Evolutionary conservation across 1,140 invertebrate species (phyloP).

Genomic region (Leucophenga varia): DNA sequence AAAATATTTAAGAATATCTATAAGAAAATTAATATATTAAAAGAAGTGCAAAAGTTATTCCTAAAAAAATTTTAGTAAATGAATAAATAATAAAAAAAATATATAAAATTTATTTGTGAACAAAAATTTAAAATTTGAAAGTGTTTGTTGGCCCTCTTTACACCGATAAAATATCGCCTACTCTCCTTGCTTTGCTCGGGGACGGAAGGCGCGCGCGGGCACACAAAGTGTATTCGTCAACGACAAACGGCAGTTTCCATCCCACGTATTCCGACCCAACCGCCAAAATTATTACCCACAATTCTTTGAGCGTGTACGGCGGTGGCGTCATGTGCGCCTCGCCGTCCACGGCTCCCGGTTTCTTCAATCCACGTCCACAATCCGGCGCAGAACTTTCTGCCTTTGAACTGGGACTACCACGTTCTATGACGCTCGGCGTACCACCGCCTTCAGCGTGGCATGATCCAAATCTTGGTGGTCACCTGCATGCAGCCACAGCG

Average conservation of each 20-base stretch:
- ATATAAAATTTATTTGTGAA: too few species aligned
- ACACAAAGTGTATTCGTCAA: conserved; percentile 42
- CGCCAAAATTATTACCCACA: conserved; percentile 58
- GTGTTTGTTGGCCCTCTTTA: too few species aligned
- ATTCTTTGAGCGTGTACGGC: conserved; percentile 56
- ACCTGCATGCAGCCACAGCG: conserved; percentile 50
- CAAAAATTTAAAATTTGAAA: too few species aligned
- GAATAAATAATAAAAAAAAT: too few species aligned
- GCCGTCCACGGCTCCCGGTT: conserved; percentile 56
- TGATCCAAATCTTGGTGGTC: conserved; percentile 59
- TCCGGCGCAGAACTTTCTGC: conserved; percentile 54
- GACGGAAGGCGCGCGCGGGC: conserved; percentile 10
- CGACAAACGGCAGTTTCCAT: conserved; percentile 27
- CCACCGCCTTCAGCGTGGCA: conserved; percentile 67
- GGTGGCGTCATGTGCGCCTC: conserved; percentile 57
- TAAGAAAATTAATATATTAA: conserved; percentile 8
- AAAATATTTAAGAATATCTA: conserved; percentile 27
- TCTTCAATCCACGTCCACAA: conserved; percentile 55
- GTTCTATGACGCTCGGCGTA: conserved; percentile 71
- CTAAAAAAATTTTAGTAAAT: conserved; percentile 19
- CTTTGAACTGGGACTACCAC: conserved; percentile 65
- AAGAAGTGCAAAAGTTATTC: conserved; percentile 14
- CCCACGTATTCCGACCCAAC: conserved; percentile 50
- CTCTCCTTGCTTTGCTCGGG: too few species aligned
- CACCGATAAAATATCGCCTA: too few species aligned